phyloP scores from a whole-genome alignment of 2,888 invertebrate genomes.

The Clistopyga incitator region DNA sequence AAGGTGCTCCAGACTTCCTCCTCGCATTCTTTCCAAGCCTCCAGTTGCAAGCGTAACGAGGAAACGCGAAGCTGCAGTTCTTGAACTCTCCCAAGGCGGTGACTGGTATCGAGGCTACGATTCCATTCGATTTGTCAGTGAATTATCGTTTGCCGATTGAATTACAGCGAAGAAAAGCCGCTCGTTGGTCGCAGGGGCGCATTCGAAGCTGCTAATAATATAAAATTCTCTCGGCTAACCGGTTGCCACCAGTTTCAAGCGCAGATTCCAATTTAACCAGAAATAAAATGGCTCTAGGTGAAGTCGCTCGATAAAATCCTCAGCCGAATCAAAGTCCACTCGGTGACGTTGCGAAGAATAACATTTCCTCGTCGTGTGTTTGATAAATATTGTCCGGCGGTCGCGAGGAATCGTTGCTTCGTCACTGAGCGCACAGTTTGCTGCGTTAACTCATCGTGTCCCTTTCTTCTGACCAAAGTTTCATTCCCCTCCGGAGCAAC shows the following conservation, averaged over 20 bases:
- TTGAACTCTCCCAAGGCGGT: slow-evolving; percentile 20
- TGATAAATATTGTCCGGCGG: slow-evolving; percentile 30
- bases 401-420: not conserved
- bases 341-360: not conserved
- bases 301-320: not conserved
- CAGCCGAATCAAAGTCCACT: slow-evolving; percentile 4
- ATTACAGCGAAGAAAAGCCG: slow-evolving; percentile 14
- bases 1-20: not conserved
- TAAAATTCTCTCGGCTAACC: not conserved
- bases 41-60: not conserved
- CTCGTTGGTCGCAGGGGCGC: not conserved
- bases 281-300: not conserved
- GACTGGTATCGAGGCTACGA: slow-evolving; percentile 20
- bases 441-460: not conserved
- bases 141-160: slow-evolving; percentile 32
- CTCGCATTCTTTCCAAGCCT: not conserved
- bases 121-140: slow-evolving; percentile 6
- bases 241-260: not conserved
- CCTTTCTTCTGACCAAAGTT: slow-evolving; percentile 7
- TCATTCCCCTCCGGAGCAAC: not conserved
- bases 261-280: not conserved
- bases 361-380: slow-evolving; percentile 31
- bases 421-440: not conserved
- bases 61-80: slow-evolving; percentile 12
- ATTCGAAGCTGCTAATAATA: not conserved